A percentile compares a stretch with the other conserved stretches of the same genome.
These are phyloP conservation scores for Telmatochromis bifrenatus DNA, from an alignment of 2,113 vertebrate species.

Conservation along the genomic window DNA sequence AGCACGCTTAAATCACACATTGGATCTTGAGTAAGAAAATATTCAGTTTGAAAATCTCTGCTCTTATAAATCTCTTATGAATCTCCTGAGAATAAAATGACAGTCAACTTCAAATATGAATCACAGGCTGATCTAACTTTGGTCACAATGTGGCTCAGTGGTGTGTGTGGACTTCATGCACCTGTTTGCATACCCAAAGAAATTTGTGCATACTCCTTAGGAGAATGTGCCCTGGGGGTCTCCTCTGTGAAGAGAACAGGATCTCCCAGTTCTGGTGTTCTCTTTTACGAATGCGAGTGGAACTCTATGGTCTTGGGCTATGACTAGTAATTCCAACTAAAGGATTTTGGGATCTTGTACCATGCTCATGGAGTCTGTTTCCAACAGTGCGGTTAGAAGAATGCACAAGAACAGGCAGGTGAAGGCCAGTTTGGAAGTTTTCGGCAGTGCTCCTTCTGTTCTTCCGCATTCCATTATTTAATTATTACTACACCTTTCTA, in stretches of 20 bases:
- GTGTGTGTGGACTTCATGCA: background rate
- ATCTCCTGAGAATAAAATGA: background rate
- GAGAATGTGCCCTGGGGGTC: background rate
- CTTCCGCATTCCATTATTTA: background rate
- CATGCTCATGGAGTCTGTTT: background rate
- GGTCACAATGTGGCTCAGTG: background rate
- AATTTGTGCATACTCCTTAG: background rate
- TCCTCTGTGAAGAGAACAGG: background rate
- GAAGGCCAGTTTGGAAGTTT: background rate
- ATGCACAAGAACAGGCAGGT: background rate
- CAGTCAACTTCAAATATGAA: background rate
- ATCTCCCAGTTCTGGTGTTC: background rate
- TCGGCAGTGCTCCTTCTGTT: background rate
- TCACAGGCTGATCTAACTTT: background rate
- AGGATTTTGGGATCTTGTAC: background rate
- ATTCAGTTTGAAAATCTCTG: background rate
- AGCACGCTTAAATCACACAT: background rate
- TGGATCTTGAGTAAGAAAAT: background rate
- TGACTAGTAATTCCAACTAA: background rate
- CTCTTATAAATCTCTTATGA: background rate
- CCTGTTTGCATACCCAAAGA: background rate
- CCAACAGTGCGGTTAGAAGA: background rate
- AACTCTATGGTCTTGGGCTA: background rate
- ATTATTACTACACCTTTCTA: background rate
- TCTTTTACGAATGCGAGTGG: background rate